Percentiles rank a stretch among this genome's conserved stretches.
These are phyloP conservation scores for Nycticryphes semicollaris DNA, from an alignment of 2,113 vertebrate genomes.

Conservation along the genomic window DNA sequence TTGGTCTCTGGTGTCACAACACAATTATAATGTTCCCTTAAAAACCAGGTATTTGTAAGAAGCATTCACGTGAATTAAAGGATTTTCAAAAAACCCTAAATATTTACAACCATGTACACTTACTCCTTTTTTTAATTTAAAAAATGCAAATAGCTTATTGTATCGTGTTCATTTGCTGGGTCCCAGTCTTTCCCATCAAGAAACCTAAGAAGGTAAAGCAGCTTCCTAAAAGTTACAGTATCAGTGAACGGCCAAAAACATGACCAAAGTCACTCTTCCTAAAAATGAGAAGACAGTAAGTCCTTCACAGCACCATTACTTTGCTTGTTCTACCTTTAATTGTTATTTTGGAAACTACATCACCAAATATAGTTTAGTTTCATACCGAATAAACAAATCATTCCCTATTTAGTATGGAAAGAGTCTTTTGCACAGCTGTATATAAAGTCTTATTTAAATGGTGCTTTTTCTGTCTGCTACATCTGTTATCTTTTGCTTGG, in stretches of 20 bases:
- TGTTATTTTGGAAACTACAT: not conserved
- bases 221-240: not conserved
- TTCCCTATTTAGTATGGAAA: not conserved
- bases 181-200: not conserved
- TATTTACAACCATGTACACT: not conserved
- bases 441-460: not conserved
- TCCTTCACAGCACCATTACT: not conserved
- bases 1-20: not conserved
- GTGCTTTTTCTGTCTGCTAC: not conserved
- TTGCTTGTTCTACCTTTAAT: not conserved
- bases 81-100: not conserved
- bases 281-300: not conserved
- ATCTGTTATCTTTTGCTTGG: not conserved
- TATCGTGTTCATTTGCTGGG: not conserved
- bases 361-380: not conserved
- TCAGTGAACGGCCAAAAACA: not conserved
- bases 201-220: not conserved
- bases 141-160: not conserved
- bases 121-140: not conserved
- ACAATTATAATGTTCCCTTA: not conserved
- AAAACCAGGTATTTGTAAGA: not conserved
- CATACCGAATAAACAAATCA: not conserved
- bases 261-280: not conserved
- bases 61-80: not conserved
- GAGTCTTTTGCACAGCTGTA: not conserved